phyloP scores from a whole-genome alignment of 2,888 invertebrate genomes.

The Andrena marginata region DNA sequence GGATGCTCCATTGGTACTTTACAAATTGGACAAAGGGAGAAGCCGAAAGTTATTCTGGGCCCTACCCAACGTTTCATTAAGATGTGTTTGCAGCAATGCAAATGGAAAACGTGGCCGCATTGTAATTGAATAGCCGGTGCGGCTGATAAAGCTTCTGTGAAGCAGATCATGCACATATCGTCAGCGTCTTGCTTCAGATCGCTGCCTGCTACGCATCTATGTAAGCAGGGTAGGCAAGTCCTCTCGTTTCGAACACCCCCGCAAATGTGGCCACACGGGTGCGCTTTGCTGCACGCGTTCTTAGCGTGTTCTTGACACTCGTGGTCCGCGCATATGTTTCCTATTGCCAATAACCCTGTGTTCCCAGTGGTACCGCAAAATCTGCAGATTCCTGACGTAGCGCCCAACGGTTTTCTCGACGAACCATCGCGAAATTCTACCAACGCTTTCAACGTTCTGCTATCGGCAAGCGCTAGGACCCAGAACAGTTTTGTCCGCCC shows the following conservation, averaged over 20 bases:
- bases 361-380: constrained; percentile 95
- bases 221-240: constrained; percentile 95
- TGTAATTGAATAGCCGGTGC: constrained; percentile 96
- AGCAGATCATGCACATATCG: constrained; percentile 99
- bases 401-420: constrained; percentile 85
- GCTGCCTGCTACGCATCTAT: constrained; percentile 89
- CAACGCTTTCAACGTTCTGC: constrained; percentile 95
- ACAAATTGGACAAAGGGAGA: constrained; percentile 98
- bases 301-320: constrained; percentile 95
- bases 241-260: constrained; percentile 96
- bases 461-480: constrained; percentile 96
- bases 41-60: constrained; percentile 97
- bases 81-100: constrained; percentile 95
- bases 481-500: constrained; percentile 98
- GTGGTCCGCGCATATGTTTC: constrained; percentile 96
- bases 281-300: constrained; percentile 93
- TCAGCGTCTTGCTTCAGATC: constrained; percentile 97
- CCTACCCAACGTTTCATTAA: constrained; percentile 96
- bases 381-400: constrained; percentile 90
- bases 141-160: constrained; percentile 97
- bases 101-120: constrained; percentile 98
- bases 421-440: constrained; percentile 95
- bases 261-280: constrained; percentile 96
- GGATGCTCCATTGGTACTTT: constrained; percentile 96
- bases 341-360: constrained; percentile 94